These are phyloP conservation scores for Parnassius orleans DNA, from an alignment of 2,888 invertebrate species.

Conservation along the genomic window DNA sequence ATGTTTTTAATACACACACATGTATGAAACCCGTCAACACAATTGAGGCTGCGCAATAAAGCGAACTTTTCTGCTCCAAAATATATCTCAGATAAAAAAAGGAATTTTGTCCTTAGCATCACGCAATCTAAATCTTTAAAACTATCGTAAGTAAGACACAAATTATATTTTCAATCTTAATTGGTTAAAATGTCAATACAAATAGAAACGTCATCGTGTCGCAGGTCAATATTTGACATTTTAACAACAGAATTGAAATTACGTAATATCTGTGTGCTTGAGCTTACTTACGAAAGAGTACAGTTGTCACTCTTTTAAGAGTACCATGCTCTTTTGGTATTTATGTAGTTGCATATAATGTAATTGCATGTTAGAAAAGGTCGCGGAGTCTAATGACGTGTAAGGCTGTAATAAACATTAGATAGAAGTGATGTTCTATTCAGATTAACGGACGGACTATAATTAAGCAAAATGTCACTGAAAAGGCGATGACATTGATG, in stretches of 20 bases:
- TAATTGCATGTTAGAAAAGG: conserved; percentile 60
- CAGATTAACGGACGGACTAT: conserved; percentile 40
- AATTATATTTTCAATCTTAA: conserved; percentile 26
- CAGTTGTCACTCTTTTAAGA: conserved; percentile 49
- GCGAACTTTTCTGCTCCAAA: too few relatives aligned
- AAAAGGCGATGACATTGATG: neutral
- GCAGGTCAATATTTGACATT: conserved; percentile 77
- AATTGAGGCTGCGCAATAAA: too few relatives aligned
- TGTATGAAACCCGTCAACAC: too few relatives aligned
- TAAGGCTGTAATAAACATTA: conserved; percentile 47
- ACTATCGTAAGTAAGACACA: neutral
- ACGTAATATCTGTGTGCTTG: conserved; percentile 46
- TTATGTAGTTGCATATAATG: conserved; percentile 56
- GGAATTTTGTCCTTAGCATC: conserved; percentile 27
- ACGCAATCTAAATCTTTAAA: conserved; percentile 23
- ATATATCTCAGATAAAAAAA: neutral
- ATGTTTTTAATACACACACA: too few relatives aligned
- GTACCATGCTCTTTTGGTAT: conserved; percentile 46
- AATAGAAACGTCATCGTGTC: conserved; percentile 56
- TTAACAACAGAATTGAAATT: conserved; percentile 55
- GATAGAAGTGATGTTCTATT: conserved; percentile 42
- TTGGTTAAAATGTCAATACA: conserved; percentile 42
- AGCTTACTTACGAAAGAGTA: conserved; percentile 50
- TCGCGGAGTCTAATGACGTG: conserved; percentile 44
- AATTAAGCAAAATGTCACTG: conserved; percentile 31